Base-by-base conservation (phyloP, 1,140 invertebrate genomes). In the Thaumetopoea pityocampa region DNA sequence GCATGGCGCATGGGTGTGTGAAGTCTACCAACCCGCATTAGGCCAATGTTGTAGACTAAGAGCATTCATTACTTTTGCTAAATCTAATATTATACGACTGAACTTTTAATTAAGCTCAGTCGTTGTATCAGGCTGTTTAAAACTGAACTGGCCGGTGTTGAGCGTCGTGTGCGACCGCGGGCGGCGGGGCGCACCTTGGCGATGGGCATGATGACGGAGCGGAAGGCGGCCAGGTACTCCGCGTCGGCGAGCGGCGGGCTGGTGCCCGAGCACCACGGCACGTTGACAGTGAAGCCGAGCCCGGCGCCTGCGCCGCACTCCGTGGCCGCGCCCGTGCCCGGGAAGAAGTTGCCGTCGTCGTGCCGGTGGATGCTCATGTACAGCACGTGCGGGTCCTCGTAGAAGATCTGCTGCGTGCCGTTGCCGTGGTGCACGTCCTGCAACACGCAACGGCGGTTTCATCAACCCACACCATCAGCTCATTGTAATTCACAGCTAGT, bases 271-370 rank as follows among this genome's bases (percentile, higher is more conserved):
- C 93, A 94, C 95, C 97, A 99, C 0, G 97, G 93, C 29, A 99
- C 91, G 85, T 99, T 99, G 1, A 99, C 95, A 78, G 97, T 99
- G 85, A 92, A 98, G 17, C 98, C 98, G 12, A 96, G 82, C n/a
- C 97, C 98, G 57, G 93, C 89, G 28, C 93, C 96, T 10, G 90
- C 87, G 12, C 98, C 98, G 87, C 96, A 93, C 89, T 99, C 97
- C 18, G 90, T 91, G 17, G 93, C 92, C 24, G 93, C 94, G 18
- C 97, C 97, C 5, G 97, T 98, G 38, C 98, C 98, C 11, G 98
- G 98, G 88, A 99, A 99, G 86, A 99, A 99, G 85, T 99, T 99
- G 28, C 98, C 98, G 80, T 98, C 96, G 87, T 99, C 98, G 89
- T 99, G 98, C 53, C 98, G 93, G 90, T 99, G 98, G 71, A 99